Percentiles rank a stretch among this genome's conserved stretches.
Evolutionary conservation across 2,888 invertebrate genomes (phyloP).

Genomic region (Himalopsyche japonica): DNA sequence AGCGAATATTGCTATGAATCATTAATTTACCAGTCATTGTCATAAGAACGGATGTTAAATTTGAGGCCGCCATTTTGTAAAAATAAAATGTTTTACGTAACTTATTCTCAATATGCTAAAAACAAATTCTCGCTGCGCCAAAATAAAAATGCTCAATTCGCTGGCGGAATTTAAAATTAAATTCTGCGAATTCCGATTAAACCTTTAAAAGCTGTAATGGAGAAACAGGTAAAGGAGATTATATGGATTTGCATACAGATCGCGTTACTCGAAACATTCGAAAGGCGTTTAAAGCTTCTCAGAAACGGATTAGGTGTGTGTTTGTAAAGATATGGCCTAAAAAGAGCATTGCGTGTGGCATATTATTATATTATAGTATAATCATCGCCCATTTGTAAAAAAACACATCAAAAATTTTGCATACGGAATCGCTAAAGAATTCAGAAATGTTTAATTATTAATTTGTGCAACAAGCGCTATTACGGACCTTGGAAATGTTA

Average conservation of each 20-base stretch:
- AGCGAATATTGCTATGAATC: no score
- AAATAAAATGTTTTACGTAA: neutral
- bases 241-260: conserved; percentile 19
- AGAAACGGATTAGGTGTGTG: neutral
- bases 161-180: neutral
- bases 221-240: conserved; percentile 14
- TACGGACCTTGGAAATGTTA: no score
- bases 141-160: neutral
- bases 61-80: no score
- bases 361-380: neutral
- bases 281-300: neutral
- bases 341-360: conserved; percentile 2
- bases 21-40: no score
- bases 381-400: neutral
- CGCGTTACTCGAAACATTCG: conserved; percentile 9
- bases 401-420: no score
- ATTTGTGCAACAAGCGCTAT: no score
- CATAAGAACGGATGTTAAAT: no score
- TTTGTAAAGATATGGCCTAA: neutral
- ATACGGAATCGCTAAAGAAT: no score
- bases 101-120: neutral
- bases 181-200: conserved; percentile 16
- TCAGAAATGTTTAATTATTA: no score
- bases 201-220: conserved; percentile 5
- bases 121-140: neutral